A percentile compares a stretch with the other conserved stretches of the same genome.
Conservation (phyloP, 2,888 invertebrate genomes). For the Tenodera sinensis region DNA sequence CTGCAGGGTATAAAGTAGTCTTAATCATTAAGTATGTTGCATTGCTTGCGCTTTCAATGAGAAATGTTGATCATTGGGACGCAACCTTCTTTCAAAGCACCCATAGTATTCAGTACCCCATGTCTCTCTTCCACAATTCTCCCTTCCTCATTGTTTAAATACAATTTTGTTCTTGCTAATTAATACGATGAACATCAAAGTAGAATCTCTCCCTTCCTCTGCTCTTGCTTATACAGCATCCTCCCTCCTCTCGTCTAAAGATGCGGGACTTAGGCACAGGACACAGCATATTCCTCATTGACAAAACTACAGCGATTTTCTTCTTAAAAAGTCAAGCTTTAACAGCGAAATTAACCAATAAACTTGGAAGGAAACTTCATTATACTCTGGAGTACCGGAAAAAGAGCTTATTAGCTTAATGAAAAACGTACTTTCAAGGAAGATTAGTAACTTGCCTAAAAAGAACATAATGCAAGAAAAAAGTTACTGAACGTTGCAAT, state of each 20-base stretch:
- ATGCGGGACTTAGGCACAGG: neutral
- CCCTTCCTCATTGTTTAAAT: conserved; percentile 52
- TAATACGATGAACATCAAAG: conserved; percentile 55
- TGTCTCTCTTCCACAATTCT: neutral
- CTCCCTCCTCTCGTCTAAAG: neutral
- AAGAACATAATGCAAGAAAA: neutral
- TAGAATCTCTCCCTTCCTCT: conserved; percentile 43
- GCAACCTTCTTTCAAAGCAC: neutral
- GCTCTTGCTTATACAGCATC: neutral
- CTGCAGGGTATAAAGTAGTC: too few relatives aligned
- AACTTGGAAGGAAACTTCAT: neutral
- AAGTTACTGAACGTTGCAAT: too few relatives aligned
- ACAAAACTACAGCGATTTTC: neutral
- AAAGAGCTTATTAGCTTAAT: neutral
- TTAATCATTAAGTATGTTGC: too few relatives aligned
- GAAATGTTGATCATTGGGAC: neutral
- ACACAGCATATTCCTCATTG: neutral
- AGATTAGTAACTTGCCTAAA: neutral
- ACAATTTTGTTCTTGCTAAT: conserved; percentile 61
- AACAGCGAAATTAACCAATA: neutral
- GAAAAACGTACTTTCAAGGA: neutral
- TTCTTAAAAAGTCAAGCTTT: neutral
- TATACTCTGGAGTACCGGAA: neutral
- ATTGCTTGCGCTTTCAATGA: neutral
- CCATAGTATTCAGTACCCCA: neutral